phyloP scores from a whole-genome alignment of 23 tunicate species.

The Aplidium turbinatum region DNA sequence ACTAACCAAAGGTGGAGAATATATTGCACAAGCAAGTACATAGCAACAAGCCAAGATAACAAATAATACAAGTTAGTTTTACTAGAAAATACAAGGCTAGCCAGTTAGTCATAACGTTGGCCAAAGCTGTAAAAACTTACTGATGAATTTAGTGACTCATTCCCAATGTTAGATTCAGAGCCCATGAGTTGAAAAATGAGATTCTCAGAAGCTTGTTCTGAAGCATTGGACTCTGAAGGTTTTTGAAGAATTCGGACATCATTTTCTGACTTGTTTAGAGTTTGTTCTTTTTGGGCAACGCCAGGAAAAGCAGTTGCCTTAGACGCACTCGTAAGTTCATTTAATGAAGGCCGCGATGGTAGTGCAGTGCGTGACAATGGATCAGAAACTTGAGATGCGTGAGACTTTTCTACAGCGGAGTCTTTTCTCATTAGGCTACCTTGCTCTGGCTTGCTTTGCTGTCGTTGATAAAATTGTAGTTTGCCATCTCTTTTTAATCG shows the following conservation, averaged over 20 bases:
- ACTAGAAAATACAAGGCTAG: no score
- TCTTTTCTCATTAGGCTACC: constrained; percentile 19
- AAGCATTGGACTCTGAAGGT: background rate
- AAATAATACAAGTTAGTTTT: no score
- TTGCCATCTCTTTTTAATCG: constrained; percentile 42
- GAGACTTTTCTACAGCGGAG: background rate
- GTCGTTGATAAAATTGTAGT: constrained; percentile 48
- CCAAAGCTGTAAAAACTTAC: no score
- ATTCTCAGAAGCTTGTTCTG: background rate
- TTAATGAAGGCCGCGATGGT: constrained; percentile 27
- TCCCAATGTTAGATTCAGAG: background rate
- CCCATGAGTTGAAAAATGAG: background rate
- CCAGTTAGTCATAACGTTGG: no score
- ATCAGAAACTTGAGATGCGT: background rate
- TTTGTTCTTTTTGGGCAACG: background rate
- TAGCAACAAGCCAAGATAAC: no score
- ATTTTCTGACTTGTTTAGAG: background rate
- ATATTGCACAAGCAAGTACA: no score
- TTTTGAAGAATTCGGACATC: background rate
- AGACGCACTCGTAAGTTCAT: constrained; percentile 28
- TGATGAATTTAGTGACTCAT: background rate
- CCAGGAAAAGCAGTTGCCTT: no score
- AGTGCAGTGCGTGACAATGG: no score
- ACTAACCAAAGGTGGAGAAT: no score
- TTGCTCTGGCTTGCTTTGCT: constrained; percentile 57